Conservation (phyloP, 2,888 invertebrate species). For the Liopterus haemorrhoidalis region DNA sequence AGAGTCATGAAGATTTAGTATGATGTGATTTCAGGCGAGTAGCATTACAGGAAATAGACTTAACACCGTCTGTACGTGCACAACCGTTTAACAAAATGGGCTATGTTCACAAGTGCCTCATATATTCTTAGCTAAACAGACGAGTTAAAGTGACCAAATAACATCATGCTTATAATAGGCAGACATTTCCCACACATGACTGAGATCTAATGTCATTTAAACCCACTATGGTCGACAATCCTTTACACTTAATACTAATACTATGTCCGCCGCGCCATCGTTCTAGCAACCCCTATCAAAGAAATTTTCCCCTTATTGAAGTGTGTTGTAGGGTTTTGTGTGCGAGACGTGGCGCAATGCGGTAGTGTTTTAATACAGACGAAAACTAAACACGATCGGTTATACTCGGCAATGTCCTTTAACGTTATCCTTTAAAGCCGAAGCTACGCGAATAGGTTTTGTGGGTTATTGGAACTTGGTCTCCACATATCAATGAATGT, state of each 20-base stretch:
- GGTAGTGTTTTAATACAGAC: slow-evolving; percentile 29
- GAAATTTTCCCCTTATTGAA: slow-evolving; percentile 27
- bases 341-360: slow-evolving; percentile 32
- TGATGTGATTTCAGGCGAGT: no score
- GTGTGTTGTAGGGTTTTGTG: slow-evolving; percentile 27
- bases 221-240: slow-evolving; percentile 30
- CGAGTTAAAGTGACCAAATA: no score
- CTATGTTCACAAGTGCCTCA: no score
- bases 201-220: slow-evolving; percentile 28
- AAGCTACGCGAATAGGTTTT: slow-evolving; percentile 15
- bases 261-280: slow-evolving; percentile 29
- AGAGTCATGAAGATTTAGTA: no score
- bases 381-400: slow-evolving; percentile 25
- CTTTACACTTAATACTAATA: slow-evolving; percentile 29
- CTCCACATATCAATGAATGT: slow-evolving; percentile 27
- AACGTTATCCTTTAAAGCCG: slow-evolving; percentile 9
- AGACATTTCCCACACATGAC: slow-evolving; percentile 24
- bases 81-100: no score
- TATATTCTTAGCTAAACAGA: no score
- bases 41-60: no score
- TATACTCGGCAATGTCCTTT: slow-evolving; percentile 2
- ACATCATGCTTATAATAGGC: no score
- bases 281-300: slow-evolving; percentile 22
- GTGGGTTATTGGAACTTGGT: slow-evolving; percentile 8
- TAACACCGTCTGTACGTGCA: no score